A percentile compares a stretch with the other conserved stretches of the same genome.
phyloP scores from a whole-genome alignment of 2,888 invertebrate species.

The Perdita meconis region DNA sequence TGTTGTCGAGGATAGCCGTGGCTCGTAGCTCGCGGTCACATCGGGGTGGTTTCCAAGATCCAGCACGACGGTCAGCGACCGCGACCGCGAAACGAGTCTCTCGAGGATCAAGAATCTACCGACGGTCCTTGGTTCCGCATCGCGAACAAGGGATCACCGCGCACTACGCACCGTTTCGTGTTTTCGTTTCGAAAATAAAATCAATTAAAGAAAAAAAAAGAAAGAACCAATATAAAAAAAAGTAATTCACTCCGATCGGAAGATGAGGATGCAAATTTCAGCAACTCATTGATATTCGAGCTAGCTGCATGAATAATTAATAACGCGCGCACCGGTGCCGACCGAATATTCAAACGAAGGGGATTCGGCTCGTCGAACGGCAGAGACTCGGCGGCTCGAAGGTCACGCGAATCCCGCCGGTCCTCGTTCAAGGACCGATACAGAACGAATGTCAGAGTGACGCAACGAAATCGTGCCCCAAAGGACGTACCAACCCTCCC shows the following conservation, averaged over 20 bases:
- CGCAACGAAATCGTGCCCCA: conserved; percentile 79
- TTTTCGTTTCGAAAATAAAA: too few relatives aligned
- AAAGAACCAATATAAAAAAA: too few relatives aligned
- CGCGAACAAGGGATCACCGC: conserved; percentile 8
- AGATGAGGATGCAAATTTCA: conserved; percentile 10
- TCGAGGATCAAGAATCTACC: conserved; percentile 36
- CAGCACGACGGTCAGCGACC: conserved; percentile 66
- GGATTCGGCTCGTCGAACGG: not conserved
- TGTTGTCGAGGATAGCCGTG: conserved; percentile 37
- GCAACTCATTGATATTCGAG: conserved; percentile 10
- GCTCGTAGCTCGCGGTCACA: conserved; percentile 73
- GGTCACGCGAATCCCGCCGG: conserved; percentile 25
- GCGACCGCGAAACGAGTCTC: conserved; percentile 5
- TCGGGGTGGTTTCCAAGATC: conserved; percentile 65
- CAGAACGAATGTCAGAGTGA: conserved; percentile 82
- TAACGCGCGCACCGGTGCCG: conserved; percentile 10
- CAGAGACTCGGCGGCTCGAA: conserved; percentile 17
- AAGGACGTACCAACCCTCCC: conserved; percentile 80
- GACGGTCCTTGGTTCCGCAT: conserved; percentile 34
- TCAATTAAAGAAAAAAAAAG: too few relatives aligned
- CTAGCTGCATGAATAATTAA: conserved; percentile 16
- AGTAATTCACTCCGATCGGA: not conserved
- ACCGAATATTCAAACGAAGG: conserved; percentile 3
- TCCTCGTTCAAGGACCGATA: conserved; percentile 73
- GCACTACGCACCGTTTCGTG: conserved; percentile 10